phyloP scores from a whole-genome alignment of 2,888 invertebrate species.

The Balanococcus diminutus region DNA sequence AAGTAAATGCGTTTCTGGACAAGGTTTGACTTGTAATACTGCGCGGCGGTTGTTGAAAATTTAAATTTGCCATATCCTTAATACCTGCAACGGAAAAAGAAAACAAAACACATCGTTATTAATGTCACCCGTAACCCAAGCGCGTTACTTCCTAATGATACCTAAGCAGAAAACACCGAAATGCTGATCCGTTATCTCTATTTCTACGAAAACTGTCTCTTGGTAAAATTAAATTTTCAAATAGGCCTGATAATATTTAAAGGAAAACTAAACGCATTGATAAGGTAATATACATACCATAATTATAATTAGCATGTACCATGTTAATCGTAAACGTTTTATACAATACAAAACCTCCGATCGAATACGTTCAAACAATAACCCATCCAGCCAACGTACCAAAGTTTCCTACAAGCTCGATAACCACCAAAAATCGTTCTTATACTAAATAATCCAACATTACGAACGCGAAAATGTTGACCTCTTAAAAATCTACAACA shows the following conservation, averaged over 20 bases:
- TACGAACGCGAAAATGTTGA: slow-evolving; percentile 44
- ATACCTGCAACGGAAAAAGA: slow-evolving; percentile 58
- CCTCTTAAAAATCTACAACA: slow-evolving; percentile 51
- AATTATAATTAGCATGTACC: slow-evolving; percentile 51
- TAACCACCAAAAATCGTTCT: not conserved
- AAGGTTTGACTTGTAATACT: slow-evolving; percentile 79
- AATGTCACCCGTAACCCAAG: not conserved
- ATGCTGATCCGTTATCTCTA: slow-evolving; percentile 11
- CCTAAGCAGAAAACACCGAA: slow-evolving; percentile 37
- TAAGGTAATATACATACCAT: slow-evolving; percentile 44
- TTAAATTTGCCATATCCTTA: slow-evolving; percentile 90
- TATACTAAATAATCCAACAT: slow-evolving; percentile 21
- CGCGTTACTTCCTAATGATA: not conserved
- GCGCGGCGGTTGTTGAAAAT: slow-evolving; percentile 86
- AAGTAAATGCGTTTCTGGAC: slow-evolving; percentile 70
- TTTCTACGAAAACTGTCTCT: not conserved
- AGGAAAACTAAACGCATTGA: slow-evolving; percentile 31
- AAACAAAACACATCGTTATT: not conserved
- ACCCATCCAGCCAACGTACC: not conserved
- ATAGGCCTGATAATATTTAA: slow-evolving; percentile 32
- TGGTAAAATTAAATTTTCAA: not conserved
- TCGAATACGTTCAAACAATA: not conserved
- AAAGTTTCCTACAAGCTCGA: not conserved
- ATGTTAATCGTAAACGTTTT: slow-evolving; percentile 41
- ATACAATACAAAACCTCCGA: slow-evolving; percentile 3